phyloP scores from a whole-genome alignment of 1,140 invertebrate genomes.

The Zaprionus taronus region DNA sequence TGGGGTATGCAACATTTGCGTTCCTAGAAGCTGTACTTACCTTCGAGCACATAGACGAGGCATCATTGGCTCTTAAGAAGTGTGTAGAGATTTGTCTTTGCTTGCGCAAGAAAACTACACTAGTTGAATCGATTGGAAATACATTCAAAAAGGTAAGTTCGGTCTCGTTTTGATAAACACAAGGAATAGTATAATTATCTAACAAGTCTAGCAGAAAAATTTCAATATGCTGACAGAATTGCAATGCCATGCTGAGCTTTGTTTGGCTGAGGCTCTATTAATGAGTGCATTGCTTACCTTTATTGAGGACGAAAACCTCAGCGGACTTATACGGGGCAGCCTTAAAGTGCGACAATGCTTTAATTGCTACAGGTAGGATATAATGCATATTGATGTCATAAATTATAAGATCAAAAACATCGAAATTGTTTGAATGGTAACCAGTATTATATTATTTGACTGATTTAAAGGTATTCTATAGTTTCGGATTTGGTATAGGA shows the following conservation, averaged over 20 bases:
- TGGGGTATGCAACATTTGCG: slow-evolving; percentile 95
- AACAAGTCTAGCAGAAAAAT: slow-evolving; percentile 85
- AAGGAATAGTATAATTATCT: too few relatives aligned
- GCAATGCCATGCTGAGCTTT: slow-evolving; percentile 97
- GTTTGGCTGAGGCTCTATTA: slow-evolving; percentile 95
- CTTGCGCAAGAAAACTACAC: slow-evolving; percentile 89
- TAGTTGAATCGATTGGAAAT: slow-evolving; percentile 92
- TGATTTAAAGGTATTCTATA: too few relatives aligned
- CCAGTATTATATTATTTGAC: too few relatives aligned
- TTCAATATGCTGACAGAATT: slow-evolving; percentile 91
- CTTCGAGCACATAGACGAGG: slow-evolving; percentile 93
- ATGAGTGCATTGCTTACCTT: slow-evolving; percentile 95
- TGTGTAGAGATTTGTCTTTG: slow-evolving; percentile 91
- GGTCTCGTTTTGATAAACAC: too few relatives aligned
- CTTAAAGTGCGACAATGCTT: too few relatives aligned
- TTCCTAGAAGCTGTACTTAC: slow-evolving; percentile 97
- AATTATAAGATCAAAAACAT: too few relatives aligned
- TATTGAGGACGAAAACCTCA: slow-evolving; percentile 89
- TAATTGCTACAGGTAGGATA: too few relatives aligned
- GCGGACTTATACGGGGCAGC: too few relatives aligned
- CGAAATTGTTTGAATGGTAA: too few relatives aligned
- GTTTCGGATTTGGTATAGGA: too few relatives aligned
- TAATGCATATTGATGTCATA: too few relatives aligned
- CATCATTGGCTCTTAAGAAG: slow-evolving; percentile 89
- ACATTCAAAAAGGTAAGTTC: slow-evolving; percentile 88